Percentiles rank a stretch among this genome's conserved stretches.
Conservation (phyloP, 2,113 vertebrate genomes). For the Orthochromis indermauri region DNA sequence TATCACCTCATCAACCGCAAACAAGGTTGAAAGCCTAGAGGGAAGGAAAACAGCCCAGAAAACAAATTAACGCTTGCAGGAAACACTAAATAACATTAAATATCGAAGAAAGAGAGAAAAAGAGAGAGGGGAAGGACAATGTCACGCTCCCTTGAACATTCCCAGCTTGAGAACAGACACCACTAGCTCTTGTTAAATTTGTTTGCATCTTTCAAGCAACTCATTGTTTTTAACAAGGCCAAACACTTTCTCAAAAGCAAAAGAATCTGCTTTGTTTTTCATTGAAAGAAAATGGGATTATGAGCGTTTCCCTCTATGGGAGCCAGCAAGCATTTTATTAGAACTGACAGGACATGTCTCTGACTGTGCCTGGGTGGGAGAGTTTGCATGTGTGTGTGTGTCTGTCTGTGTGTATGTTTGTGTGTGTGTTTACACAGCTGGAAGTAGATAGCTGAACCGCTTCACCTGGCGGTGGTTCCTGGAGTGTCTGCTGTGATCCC, state of each 20-base stretch:
- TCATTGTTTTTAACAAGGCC: conserved; percentile 32
- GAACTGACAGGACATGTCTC: conserved; percentile 21
- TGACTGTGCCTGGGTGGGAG: background rate
- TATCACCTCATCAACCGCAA: background rate
- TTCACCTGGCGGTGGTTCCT: conserved; percentile 61
- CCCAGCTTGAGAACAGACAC: conserved; percentile 37
- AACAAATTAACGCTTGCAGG: conserved; percentile 3
- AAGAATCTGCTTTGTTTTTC: conserved; percentile 31
- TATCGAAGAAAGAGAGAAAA: background rate
- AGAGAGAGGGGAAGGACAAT: conserved; percentile 9
- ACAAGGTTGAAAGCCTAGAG: background rate
- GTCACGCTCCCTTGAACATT: conserved; percentile 6
- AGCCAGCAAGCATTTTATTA: conserved; percentile 32
- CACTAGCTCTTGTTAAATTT: conserved; percentile 42
- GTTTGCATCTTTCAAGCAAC: conserved; percentile 44
- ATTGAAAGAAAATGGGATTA: conserved; percentile 27
- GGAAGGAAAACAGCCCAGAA: background rate
- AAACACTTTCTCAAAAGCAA: conserved; percentile 24
- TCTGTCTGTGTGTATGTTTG: background rate
- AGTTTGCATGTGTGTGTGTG: background rate
- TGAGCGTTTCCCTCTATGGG: conserved; percentile 13
- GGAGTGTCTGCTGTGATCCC: conserved; percentile 50
- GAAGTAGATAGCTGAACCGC: conserved; percentile 45
- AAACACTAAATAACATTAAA: conserved; percentile 11
- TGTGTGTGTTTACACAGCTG: conserved; percentile 57